Percentiles rank a stretch among this genome's conserved stretches.
phyloP scores from a whole-genome alignment of 2,888 invertebrate species.

The Heliconius ethilla region DNA sequence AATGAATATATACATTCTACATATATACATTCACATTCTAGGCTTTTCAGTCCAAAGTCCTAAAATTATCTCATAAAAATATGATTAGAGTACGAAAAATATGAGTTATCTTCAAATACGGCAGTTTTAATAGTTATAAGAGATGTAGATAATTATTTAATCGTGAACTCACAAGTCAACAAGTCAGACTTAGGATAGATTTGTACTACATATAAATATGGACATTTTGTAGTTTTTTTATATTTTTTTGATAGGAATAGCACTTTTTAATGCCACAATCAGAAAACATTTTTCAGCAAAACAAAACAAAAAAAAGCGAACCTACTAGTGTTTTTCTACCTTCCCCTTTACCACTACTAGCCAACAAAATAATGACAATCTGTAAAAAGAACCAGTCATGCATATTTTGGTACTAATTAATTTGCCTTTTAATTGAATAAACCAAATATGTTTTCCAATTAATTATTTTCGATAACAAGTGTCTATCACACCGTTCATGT shows the following conservation, averaged over 20 bases:
- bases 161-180: not conserved
- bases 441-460: constrained; percentile 12
- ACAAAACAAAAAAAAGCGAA: not conserved
- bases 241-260: no score
- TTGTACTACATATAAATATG: not conserved
- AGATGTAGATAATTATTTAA: no score
- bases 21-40: no score
- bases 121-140: no score
- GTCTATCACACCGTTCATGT: not conserved
- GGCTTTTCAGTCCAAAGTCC: not conserved
- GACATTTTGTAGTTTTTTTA: not conserved
- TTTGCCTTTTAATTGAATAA: constrained; percentile 10
- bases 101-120: no score
- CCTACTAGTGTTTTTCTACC: not conserved
- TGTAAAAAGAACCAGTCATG: constrained; percentile 10
- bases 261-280: no score
- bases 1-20: no score
- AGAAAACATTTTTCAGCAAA: not conserved
- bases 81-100: not conserved
- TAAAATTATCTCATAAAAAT: not conserved
- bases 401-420: constrained; percentile 14
- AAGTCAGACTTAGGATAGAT: not conserved
- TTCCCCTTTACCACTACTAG: not conserved
- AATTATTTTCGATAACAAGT: constrained; percentile 15
- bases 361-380: constrained; percentile 12